Percentiles rank a stretch among this genome's conserved stretches.
These are phyloP conservation scores for Brachirus orientalis DNA, from an alignment of 2,113 vertebrate genomes.

Conservation along the genomic window DNA sequence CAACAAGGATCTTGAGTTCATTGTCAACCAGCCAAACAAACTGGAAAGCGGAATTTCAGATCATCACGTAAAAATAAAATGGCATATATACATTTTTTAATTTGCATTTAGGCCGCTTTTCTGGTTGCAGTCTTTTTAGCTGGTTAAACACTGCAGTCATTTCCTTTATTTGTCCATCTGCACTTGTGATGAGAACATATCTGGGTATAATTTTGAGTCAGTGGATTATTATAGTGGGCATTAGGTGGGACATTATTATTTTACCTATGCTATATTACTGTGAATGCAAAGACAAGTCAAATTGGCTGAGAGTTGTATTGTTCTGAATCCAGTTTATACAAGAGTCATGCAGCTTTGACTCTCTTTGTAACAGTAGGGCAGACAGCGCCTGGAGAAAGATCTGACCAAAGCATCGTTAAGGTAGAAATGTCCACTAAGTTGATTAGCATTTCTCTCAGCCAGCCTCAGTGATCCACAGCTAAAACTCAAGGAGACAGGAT, in stretches of 20 bases:
- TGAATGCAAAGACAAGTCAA: not conserved
- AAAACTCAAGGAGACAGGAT: constrained; percentile 7
- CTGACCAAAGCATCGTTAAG: constrained; percentile 12
- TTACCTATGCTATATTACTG: not conserved
- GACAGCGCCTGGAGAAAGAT: constrained; percentile 27
- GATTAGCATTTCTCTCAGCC: constrained; percentile 25
- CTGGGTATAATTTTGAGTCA: not conserved
- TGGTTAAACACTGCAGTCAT: not conserved
- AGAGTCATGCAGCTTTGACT: constrained; percentile 20
- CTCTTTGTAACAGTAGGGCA: constrained; percentile 6
- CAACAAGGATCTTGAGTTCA: not conserved
- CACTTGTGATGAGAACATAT: not conserved
- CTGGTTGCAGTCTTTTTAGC: not conserved
- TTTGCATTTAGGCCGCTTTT: not conserved
- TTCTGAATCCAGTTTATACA: constrained; percentile 9
- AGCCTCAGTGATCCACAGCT: constrained; percentile 2
- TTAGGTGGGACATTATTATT: constrained; percentile 4
- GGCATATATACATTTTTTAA: not conserved
- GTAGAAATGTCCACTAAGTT: constrained; percentile 22
- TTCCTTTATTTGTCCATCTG: not conserved
- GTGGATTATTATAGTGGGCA: not conserved
- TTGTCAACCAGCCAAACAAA: not conserved
- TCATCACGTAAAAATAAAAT: not conserved
- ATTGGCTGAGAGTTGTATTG: not conserved
- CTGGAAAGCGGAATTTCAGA: not conserved